Conservation (phyloP, 2,113 vertebrate genomes). For the Coreoperca whiteheadi region DNA sequence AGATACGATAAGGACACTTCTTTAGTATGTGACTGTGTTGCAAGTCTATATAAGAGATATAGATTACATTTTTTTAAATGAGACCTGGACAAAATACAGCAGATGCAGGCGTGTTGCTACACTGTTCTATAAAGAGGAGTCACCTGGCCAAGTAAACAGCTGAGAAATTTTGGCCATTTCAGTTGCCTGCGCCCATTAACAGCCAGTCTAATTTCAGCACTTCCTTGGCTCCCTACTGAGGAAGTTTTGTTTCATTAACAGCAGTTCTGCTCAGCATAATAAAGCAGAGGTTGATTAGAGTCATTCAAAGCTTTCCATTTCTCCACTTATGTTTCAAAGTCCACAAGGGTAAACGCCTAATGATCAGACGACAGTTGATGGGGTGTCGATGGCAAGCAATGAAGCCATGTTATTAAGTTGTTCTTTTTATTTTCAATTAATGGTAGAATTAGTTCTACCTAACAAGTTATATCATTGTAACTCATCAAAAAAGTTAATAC, state of each 20-base stretch:
- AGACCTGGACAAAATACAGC: conserved; percentile 17
- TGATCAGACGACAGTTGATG: conserved; percentile 14
- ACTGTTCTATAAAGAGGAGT: conserved; percentile 8
- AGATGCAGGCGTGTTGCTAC: conserved; percentile 3
- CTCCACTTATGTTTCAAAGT: conserved; percentile 37
- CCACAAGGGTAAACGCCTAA: conserved; percentile 3
- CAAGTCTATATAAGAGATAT: neutral
- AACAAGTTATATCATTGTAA: neutral
- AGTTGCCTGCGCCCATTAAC: conserved; percentile 18
- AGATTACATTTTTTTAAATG: neutral
- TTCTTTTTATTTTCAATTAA: conserved; percentile 14
- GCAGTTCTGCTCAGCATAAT: conserved; percentile 48
- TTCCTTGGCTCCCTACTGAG: conserved; percentile 21
- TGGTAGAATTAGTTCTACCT: neutral
- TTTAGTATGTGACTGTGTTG: conserved; percentile 3
- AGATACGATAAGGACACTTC: neutral
- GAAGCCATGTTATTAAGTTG: neutral
- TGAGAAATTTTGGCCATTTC: conserved; percentile 17
- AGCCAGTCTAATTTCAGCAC: conserved; percentile 33
- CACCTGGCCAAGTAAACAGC: conserved; percentile 20
- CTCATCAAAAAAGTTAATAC: conserved; percentile 4
- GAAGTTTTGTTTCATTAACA: conserved; percentile 52
- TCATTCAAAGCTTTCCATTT: conserved; percentile 33
- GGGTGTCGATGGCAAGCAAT: neutral
- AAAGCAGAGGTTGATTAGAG: conserved; percentile 39